These are phyloP conservation scores for Hozukius guyotensis DNA, from an alignment of 2,797 vertebrate species.

Conservation along the genomic window DNA sequence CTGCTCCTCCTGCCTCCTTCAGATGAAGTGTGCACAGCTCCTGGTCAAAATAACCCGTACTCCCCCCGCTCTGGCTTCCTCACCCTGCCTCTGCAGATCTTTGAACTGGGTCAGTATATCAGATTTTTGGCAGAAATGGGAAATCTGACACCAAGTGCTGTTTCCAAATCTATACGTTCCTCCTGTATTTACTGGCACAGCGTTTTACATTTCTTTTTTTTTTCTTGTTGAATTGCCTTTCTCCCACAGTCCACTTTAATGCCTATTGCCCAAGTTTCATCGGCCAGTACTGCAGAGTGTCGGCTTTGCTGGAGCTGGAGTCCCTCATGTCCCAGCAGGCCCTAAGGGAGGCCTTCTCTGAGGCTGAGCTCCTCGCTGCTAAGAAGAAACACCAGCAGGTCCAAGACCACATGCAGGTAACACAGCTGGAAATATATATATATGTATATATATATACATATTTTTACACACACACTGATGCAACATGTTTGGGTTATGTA, in stretches of 20 bases:
- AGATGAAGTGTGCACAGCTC: slow-evolving; percentile 91
- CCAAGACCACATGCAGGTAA: slow-evolving; percentile 91
- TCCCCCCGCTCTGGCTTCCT: slow-evolving; percentile 89
- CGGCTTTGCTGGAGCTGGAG: slow-evolving; percentile 90
- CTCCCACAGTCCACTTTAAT: slow-evolving; percentile 88
- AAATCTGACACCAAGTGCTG: not conserved
- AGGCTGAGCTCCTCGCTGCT: slow-evolving; percentile 85
- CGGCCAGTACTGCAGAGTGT: slow-evolving; percentile 90
- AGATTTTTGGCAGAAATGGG: not conserved
- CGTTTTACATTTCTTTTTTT: not conserved
- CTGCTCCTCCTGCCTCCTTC: slow-evolving; percentile 91
- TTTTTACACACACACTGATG: not conserved
- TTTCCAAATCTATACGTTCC: not conserved
- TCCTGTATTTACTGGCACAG: not conserved
- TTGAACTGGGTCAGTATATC: slow-evolving; percentile 88
- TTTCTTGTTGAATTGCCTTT: not conserved
- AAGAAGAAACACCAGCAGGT: slow-evolving; percentile 92
- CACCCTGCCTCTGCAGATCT: slow-evolving; percentile 91
- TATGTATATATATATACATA: not conserved
- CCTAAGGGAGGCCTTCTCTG: slow-evolving; percentile 91
- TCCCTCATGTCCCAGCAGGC: slow-evolving; percentile 92
- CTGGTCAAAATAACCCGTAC: slow-evolving; percentile 91
- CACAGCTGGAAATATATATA: not conserved
- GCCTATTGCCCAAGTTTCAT: slow-evolving; percentile 89
- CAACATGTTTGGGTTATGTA: not conserved